These are phyloP conservation scores for Fissipunctia ypsillon DNA, from an alignment of 2,888 invertebrate genomes.

Conservation along the genomic window DNA sequence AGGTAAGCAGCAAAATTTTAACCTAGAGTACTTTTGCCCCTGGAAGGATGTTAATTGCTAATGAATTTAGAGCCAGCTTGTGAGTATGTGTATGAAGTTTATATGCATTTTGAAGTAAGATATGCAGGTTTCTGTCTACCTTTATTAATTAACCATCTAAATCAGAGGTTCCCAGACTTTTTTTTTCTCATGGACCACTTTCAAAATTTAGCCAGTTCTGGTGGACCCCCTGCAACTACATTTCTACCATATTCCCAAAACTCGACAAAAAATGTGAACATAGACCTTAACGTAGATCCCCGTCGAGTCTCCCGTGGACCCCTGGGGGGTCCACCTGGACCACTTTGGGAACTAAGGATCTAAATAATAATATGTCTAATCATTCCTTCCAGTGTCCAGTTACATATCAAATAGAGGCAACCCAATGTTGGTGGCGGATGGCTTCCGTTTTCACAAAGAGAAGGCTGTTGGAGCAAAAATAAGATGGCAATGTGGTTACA, in stretches of 20 bases:
- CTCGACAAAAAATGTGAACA: too few species aligned
- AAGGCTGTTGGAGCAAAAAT: conserved; percentile 52
- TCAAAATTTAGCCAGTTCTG: too few species aligned
- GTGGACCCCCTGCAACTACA: too few species aligned
- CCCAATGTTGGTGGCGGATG: conserved; percentile 62
- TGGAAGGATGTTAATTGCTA: neutral
- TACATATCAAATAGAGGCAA: conserved; percentile 39
- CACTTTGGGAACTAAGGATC: too few species aligned
- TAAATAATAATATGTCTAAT: conserved; percentile 1
- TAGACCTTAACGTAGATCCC: too few species aligned
- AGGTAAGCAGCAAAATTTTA: neutral
- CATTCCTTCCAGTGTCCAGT: conserved; percentile 37
- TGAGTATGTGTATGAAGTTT: neutral
- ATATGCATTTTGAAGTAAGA: neutral
- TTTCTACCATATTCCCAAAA: too few species aligned
- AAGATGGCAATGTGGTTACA: conserved; percentile 67
- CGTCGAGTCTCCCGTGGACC: too few species aligned
- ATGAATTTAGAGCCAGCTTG: neutral
- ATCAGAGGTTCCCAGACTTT: too few species aligned
- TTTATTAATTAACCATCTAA: neutral
- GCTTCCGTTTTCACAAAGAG: conserved; percentile 73
- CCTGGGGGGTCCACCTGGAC: too few species aligned
- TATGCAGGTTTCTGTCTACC: neutral
- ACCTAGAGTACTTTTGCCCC: neutral
- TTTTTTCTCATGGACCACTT: too few species aligned